Evolutionary conservation across 2,888 invertebrate species (phyloP).

Genomic region (Tyria jacobaeae): DNA sequence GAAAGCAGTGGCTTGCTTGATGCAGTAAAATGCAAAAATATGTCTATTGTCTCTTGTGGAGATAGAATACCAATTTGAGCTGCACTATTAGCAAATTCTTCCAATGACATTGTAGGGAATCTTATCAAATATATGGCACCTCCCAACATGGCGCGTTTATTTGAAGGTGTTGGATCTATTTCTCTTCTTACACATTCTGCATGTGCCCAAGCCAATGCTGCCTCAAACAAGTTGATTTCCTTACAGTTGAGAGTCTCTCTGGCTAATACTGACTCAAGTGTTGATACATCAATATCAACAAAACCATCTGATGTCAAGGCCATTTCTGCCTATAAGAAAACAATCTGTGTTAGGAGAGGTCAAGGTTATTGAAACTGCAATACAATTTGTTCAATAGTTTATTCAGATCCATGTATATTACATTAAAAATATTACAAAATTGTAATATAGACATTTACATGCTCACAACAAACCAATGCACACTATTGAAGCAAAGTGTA

Average conservation of each 20-base stretch:
- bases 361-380: slow-evolving; percentile 84
- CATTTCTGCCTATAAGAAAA: slow-evolving; percentile 94
- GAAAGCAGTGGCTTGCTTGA: slow-evolving; percentile 93
- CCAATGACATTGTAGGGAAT: slow-evolving; percentile 97
- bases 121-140: slow-evolving; percentile 94
- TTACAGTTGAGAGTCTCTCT: slow-evolving; percentile 98
- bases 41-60: slow-evolving; percentile 96
- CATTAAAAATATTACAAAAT: slow-evolving; percentile 67
- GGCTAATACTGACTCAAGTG: slow-evolving; percentile 95
- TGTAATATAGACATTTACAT: slow-evolving; percentile 67
- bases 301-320: slow-evolving; percentile 98
- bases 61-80: slow-evolving; percentile 97
- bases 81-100: slow-evolving; percentile 96
- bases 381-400: slow-evolving; percentile 83
- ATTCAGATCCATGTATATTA: slow-evolving; percentile 71
- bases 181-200: slow-evolving; percentile 95
- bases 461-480: slow-evolving; percentile 65
- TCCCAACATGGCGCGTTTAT: slow-evolving; percentile 91
- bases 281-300: slow-evolving; percentile 97
- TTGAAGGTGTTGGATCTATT: slow-evolving; percentile 92
- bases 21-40: slow-evolving; percentile 98
- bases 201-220: slow-evolving; percentile 96
- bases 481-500: slow-evolving; percentile 74
- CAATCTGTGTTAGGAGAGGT: slow-evolving; percentile 55
- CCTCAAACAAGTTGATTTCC: slow-evolving; percentile 96